These are phyloP conservation scores for Leucophora obtusa DNA, from an alignment of 2,888 invertebrate genomes.

Conservation along the genomic window DNA sequence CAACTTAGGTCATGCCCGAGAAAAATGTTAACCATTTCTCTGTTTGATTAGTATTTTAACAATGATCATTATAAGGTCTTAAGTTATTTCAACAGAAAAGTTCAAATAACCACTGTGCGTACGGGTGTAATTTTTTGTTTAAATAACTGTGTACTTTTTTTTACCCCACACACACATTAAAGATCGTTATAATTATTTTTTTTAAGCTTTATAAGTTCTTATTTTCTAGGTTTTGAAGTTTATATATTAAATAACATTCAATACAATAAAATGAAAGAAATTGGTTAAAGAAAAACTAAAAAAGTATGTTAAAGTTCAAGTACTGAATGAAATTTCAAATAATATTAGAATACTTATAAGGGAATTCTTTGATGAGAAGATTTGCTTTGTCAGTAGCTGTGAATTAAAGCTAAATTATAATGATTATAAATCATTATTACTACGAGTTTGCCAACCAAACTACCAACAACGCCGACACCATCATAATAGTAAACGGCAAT, in stretches of 20 bases:
- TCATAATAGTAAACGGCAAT: background rate
- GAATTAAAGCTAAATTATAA: constrained; percentile 57
- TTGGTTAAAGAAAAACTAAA: background rate
- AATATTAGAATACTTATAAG: constrained; percentile 6
- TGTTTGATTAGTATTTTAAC: no score
- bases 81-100: background rate
- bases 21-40: no score
- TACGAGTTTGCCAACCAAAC: background rate
- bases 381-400: constrained; percentile 58
- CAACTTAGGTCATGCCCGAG: no score
- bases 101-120: background rate
- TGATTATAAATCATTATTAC: constrained; percentile 59
- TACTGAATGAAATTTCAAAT: constrained; percentile 11
- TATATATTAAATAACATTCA: constrained; percentile 12
- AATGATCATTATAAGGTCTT: no score
- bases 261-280: constrained; percentile 15
- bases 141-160: constrained; percentile 2
- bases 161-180: background rate
- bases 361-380: constrained; percentile 11
- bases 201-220: constrained; percentile 15
- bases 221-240: background rate
- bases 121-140: background rate
- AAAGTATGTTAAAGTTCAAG: constrained; percentile 28
- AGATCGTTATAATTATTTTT: constrained; percentile 31
- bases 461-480: constrained; percentile 12